These are phyloP conservation scores for Ctenochaetus hawaiiensis DNA, from an alignment of 2,797 vertebrate genomes.

Conservation along the genomic window DNA sequence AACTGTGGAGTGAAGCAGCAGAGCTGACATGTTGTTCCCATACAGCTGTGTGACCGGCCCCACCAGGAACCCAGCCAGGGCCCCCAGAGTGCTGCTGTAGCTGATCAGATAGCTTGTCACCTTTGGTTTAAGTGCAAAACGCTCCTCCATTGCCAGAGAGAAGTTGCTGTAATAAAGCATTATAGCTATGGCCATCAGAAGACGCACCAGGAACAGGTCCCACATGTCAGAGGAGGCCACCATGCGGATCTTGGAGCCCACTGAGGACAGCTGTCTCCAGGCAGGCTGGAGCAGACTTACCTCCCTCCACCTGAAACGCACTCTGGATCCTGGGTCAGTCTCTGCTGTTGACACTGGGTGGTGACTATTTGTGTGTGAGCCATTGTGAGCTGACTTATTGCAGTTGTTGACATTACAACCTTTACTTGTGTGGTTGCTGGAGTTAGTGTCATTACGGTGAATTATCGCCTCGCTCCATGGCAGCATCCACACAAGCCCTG, in stretches of 20 bases:
- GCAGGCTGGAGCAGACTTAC: slow-evolving; percentile 63
- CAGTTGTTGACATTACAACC: slow-evolving; percentile 56
- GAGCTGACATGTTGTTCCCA: slow-evolving; percentile 81
- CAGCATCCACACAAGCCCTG: slow-evolving; percentile 93
- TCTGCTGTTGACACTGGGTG: not conserved
- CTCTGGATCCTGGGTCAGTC: not conserved
- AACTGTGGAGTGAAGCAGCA: slow-evolving; percentile 91
- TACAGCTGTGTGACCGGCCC: slow-evolving; percentile 91
- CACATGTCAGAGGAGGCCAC: slow-evolving; percentile 91
- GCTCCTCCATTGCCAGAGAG: slow-evolving; percentile 94
- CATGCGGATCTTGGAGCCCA: slow-evolving; percentile 85
- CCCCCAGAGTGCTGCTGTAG: slow-evolving; percentile 93
- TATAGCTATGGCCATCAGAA: slow-evolving; percentile 93
- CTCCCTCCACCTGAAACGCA: slow-evolving; percentile 54
- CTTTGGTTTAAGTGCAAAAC: slow-evolving; percentile 91
- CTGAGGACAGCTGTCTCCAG: slow-evolving; percentile 85
- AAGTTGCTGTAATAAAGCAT: slow-evolving; percentile 98
- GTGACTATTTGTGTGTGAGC: slow-evolving; percentile 57
- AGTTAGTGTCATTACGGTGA: slow-evolving; percentile 57
- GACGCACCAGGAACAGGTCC: slow-evolving; percentile 92
- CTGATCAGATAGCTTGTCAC: slow-evolving; percentile 92
- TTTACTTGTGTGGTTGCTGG: slow-evolving; percentile 62
- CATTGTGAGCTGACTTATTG: slow-evolving; percentile 63
- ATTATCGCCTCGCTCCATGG: slow-evolving; percentile 85
- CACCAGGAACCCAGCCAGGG: slow-evolving; percentile 90